Base-by-base conservation (phyloP, 2,888 invertebrate genomes). In the Amiota communis region DNA sequence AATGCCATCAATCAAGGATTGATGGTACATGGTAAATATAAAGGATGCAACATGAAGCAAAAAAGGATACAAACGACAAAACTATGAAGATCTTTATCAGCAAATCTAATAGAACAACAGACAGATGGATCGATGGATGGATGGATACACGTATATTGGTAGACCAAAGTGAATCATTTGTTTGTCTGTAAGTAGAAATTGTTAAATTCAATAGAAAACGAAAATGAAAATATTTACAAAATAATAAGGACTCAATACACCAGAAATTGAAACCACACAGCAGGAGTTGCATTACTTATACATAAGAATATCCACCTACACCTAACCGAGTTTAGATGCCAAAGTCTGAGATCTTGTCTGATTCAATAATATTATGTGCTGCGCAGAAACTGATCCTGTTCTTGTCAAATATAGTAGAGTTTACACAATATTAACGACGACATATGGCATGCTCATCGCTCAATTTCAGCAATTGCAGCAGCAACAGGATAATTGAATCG, bases 361-460 rank as follows among this genome's bases (percentile, higher is more conserved):
- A 68, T 20, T 53, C 15, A 51, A 13, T 13, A 20, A 36, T 23
- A 46, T 23, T 36, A 12, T n/a, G 46, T 13, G 53, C 36, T 53
- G 13, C 36, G 36, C 64, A 36, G 47, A 59, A 59, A 59, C 20
- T 17, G 59, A 59, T 59, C 59, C 59, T 59, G 15, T 59, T 10
- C 15, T 20, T 59, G 17, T 15, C 15, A 15, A 11, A 15, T 53
- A n/a, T n/a, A n/a, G 53, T 53, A 53, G 53, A 68, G 56, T 68
- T 68, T 68, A 53, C 68, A 68, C 57, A 70, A 73, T 73, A 73
- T 70, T 70, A 70, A 70, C 70, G 57, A 70, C 70, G 57, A 70
- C 70, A 70, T 59, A 70, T 59, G 70, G 53, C 56, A 59, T 23
- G 46, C 46, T 36, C 51, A 68, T 67, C 17, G 36, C 47, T 68